These are phyloP conservation scores for Dioctria linearis DNA, from an alignment of 2,888 invertebrate species.

Conservation along the genomic window DNA sequence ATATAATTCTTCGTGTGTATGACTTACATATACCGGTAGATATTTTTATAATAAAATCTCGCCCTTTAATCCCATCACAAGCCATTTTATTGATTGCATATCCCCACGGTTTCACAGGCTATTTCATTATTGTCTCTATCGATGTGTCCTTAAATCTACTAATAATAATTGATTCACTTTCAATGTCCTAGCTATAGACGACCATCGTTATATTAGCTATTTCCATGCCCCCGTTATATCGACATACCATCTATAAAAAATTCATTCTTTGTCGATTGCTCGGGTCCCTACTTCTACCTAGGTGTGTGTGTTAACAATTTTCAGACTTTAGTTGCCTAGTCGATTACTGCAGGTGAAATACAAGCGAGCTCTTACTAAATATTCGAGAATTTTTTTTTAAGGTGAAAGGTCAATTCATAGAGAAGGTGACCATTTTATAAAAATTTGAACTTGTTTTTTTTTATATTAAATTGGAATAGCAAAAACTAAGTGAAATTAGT, in stretches of 20 bases:
- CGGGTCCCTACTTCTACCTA: not conserved
- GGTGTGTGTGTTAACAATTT: slow-evolving; percentile 1
- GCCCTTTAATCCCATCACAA: not conserved
- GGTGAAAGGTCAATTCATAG: not conserved
- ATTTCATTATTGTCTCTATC: not conserved
- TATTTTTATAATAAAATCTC: too few species aligned
- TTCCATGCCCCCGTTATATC: slow-evolving; percentile 31
- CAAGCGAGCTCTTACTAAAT: slow-evolving; percentile 1
- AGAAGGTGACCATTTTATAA: too few species aligned
- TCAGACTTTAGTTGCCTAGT: slow-evolving; percentile 29
- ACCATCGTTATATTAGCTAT: slow-evolving; percentile 5
- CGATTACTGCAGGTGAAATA: slow-evolving; percentile 20
- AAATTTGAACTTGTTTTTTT: not conserved
- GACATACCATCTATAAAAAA: slow-evolving; percentile 26
- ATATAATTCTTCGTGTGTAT: too few species aligned
- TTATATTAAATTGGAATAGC: not conserved
- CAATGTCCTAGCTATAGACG: slow-evolving; percentile 1
- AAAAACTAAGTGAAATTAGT: too few species aligned
- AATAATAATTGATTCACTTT: slow-evolving; percentile 35
- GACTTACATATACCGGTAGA: too few species aligned
- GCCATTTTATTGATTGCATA: not conserved
- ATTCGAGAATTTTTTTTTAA: not conserved
- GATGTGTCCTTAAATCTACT: slow-evolving; percentile 32
- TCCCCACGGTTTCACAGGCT: too few species aligned
- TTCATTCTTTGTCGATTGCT: slow-evolving; percentile 27